Evolutionary conservation across 30 jellyfish, hydroid and myxozoan genomes (phyloP), one percentile per base, ranked within the genome.

Genomic region (Hydractinia symbiolongicarpus): DNA sequence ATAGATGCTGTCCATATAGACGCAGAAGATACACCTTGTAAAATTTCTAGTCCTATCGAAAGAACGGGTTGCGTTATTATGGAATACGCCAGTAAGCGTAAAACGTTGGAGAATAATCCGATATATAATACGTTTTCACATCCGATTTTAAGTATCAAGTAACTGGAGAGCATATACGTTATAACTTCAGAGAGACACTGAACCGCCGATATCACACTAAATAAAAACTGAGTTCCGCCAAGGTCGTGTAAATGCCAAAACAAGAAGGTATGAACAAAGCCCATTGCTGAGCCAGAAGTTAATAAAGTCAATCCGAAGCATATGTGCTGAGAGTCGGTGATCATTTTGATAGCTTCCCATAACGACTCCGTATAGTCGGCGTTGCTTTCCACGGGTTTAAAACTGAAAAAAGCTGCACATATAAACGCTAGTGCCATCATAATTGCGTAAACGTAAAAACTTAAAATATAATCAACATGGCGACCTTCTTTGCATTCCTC

Each of bases 231-330:
- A 20, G 95, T 87, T 19, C 96, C 98, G 9, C 98, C 98, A 75
- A 93, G 74, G 84, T 93, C 98, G 74, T 93, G 98, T 16, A 93
- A 68, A 61, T 93, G 98, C 98, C 98, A 93, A 88, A 93, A 93
- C 1, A 93, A 86, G 60, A 93, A 93, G 16, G 98, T 93, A 67
- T 93, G 98, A 17, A 93, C 84, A 82, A 93, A 93, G 7, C 98
- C 98, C 95, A 93, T 83, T 10, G 98, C 87, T 8, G 98, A 88
- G 10, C 98, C 98, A 13, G 98, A 82, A 57, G 91, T 78, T 19
- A 93, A 83, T 71, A 93, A 84, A 9, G 98, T 93, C 74, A 93
- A 19, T 49, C 87, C 94, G 64, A 93, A 93, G 73, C 95, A 83
- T 11, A 78, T 66, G 75, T 93, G 96, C 75, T 93, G 98, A 55